A percentile compares a stretch with the other conserved stretches of the same genome.
Conservation (phyloP, 2,888 invertebrate species). For the Halocaridina rubra region DNA sequence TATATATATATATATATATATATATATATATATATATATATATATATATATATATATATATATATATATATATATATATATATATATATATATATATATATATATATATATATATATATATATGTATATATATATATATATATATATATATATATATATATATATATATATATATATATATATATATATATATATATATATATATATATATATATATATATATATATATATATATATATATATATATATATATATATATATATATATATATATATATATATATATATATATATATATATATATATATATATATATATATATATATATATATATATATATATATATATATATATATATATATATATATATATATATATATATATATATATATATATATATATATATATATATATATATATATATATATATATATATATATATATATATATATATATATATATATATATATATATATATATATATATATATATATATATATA, state of each 20-base stretch:
- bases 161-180: neutral
- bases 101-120: neutral
- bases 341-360: neutral
- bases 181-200: neutral
- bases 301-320: neutral
- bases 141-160: neutral
- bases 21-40: neutral
- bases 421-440: conserved; percentile 23
- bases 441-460: conserved; percentile 19
- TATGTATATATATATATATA: neutral
- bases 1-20: neutral
- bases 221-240: conserved; percentile 3
- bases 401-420: neutral
- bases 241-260: neutral
- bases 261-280: neutral
- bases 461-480: neutral
- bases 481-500: neutral
- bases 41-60: neutral
- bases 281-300: neutral
- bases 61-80: neutral
- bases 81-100: neutral
- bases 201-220: neutral
- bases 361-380: neutral
- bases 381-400: neutral
- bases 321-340: neutral